Evolutionary conservation across 2,797 vertebrate genomes (phyloP).

Genomic region (Enteromius paludinosus): DNA sequence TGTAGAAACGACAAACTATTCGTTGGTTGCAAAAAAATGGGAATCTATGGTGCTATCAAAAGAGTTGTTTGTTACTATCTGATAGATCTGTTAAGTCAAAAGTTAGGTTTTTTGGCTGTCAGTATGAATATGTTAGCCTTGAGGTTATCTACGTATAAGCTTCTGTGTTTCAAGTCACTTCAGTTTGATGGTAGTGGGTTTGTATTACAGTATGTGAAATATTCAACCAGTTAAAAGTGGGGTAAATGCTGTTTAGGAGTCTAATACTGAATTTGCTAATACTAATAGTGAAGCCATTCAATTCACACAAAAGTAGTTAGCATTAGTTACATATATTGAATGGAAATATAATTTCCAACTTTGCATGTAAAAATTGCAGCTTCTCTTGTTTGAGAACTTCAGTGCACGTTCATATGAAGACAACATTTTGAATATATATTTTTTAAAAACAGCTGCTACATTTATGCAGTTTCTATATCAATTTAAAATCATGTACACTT

Average conservation of each 20-base stretch:
- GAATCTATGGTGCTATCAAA: background rate
- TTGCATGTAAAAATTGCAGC: slow-evolving; percentile 34
- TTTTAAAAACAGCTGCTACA: background rate
- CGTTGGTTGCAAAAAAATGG: background rate
- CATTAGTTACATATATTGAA: slow-evolving; percentile 14
- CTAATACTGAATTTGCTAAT: background rate
- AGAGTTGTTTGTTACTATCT: background rate
- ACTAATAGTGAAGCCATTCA: background rate
- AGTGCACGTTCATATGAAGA: background rate
- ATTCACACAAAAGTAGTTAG: slow-evolving; percentile 1
- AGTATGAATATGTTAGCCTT: background rate
- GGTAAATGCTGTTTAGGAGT: background rate
- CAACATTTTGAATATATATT: background rate
- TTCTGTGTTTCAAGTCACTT: background rate
- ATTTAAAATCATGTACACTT: background rate
- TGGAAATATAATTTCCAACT: slow-evolving; percentile 40
- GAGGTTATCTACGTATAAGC: background rate
- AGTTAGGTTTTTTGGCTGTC: background rate
- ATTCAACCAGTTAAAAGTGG: background rate
- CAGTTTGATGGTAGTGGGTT: slow-evolving; percentile 13
- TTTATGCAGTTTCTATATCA: background rate
- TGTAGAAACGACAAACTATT: background rate
- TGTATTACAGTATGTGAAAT: background rate
- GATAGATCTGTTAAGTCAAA: background rate
- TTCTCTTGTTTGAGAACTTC: slow-evolving; percentile 11